Conservation (phyloP, 2,113 vertebrate species). For the Pomatorhinus ruficollis region DNA sequence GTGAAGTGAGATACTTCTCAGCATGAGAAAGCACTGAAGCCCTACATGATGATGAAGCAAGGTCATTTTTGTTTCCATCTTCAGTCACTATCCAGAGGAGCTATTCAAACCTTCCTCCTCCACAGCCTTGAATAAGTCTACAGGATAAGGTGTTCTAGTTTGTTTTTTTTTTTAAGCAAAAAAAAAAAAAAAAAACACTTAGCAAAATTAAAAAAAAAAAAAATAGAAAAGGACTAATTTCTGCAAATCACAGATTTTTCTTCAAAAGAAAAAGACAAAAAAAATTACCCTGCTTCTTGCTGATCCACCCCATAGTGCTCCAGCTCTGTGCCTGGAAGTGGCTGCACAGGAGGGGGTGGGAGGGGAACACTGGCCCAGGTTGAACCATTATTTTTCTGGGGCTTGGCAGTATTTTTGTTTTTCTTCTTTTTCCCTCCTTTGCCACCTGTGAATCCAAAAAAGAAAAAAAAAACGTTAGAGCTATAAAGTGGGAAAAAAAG, state of each 20-base stretch:
- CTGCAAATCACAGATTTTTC: background rate
- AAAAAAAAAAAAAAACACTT: background rate
- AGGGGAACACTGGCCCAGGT: slow-evolving; percentile 94
- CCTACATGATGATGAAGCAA: slow-evolving; percentile 29
- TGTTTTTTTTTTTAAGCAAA: background rate
- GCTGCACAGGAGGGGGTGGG: slow-evolving; percentile 93
- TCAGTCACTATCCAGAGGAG: slow-evolving; percentile 18
- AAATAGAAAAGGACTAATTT: background rate
- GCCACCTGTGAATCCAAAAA: slow-evolving; percentile 83
- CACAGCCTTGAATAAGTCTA: background rate
- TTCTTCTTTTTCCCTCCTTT: slow-evolving; percentile 99
- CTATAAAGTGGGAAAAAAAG: background rate
- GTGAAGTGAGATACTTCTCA: background rate
- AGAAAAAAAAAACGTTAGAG: slow-evolving; percentile 26
- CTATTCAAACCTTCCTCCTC: background rate
- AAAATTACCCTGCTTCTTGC: slow-evolving; percentile 88
- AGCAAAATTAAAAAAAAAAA: background rate
- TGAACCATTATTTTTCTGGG: slow-evolving; percentile 91
- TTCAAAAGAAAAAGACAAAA: background rate
- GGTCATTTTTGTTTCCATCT: slow-evolving; percentile 60
- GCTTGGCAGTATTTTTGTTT: slow-evolving; percentile 88
- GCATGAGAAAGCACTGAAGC: background rate
- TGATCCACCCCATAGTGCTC: slow-evolving; percentile 91
- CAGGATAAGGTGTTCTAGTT: background rate
- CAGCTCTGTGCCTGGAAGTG: slow-evolving; percentile 94